phyloP scores from a whole-genome alignment of 2,113 vertebrate species.

The Oryzias javanicus region DNA sequence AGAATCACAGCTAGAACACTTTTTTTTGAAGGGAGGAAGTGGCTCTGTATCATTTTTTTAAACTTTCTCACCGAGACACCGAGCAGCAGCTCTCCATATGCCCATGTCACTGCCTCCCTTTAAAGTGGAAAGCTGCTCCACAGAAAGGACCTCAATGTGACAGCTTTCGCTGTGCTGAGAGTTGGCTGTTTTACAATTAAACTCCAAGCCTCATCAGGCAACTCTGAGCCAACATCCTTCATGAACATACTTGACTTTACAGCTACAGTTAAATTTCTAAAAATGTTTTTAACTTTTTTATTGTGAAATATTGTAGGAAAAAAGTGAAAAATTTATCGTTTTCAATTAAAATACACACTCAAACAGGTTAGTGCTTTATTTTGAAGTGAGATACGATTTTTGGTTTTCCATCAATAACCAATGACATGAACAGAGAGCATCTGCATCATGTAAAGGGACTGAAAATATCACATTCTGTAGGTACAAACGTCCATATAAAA shows the following conservation, averaged over 20 bases:
- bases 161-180: constrained; percentile 23
- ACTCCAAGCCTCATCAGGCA: constrained; percentile 13
- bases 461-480: constrained; percentile 58
- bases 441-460: constrained; percentile 51
- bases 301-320: background rate
- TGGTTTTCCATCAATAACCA: constrained; percentile 40
- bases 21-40: constrained; percentile 26
- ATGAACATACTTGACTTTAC: background rate
- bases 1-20: too few species aligned
- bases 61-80: constrained; percentile 4
- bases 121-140: constrained; percentile 27
- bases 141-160: constrained; percentile 29
- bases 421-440: constrained; percentile 41
- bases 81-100: constrained; percentile 25
- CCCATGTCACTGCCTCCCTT: constrained; percentile 31
- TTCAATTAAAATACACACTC: constrained; percentile 34
- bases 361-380: constrained; percentile 56
- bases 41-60: constrained; percentile 25
- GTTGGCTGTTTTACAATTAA: constrained; percentile 9
- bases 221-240: background rate
- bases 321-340: background rate
- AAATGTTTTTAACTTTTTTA: too few species aligned
- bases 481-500: constrained; percentile 67
- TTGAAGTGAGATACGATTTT: constrained; percentile 49
- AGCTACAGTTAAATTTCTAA: background rate